Conservation (phyloP, 2,888 invertebrate species). For the Brachypterus glaber region DNA sequence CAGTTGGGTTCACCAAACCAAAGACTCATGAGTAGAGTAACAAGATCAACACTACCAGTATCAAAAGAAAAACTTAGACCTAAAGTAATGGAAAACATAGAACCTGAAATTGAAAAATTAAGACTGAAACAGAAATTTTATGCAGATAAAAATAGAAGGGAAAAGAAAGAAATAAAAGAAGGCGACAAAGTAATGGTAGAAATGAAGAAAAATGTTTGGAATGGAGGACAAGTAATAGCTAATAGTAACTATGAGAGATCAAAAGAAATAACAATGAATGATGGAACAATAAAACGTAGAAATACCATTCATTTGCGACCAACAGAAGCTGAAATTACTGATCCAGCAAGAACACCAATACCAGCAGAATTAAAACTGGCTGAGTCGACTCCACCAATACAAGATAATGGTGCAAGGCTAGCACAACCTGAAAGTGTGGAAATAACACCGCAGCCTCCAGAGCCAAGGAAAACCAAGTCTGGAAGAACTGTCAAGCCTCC, state of each 20-base stretch:
- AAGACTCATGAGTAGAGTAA: conserved; percentile 4
- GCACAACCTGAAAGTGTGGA: not conserved
- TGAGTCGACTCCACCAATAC: not conserved
- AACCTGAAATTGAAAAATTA: not conserved
- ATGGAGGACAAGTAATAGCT: not conserved
- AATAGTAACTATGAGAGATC: not conserved
- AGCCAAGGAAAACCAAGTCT: not conserved
- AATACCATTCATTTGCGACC: not conserved
- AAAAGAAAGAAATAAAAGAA: not conserved
- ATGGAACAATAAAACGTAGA: not conserved
- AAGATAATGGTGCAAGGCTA: no score
- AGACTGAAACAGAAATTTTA: not conserved
- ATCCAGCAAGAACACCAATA: not conserved
- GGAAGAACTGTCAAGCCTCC: not conserved
- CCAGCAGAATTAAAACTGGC: not conserved
- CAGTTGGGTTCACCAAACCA: not conserved
- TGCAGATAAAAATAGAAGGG: not conserved
- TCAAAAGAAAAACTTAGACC: conserved; percentile 4
- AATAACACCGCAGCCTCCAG: not conserved
- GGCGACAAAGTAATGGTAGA: not conserved
- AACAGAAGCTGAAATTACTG: not conserved
- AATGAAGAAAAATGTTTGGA: not conserved
- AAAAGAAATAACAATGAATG: not conserved
- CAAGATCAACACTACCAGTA: conserved; percentile 2
- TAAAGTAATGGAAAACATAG: conserved; percentile 1